Evolutionary conservation across 2,797 vertebrate species (phyloP).

Genomic region (Chaetodon trifasciatus): DNA sequence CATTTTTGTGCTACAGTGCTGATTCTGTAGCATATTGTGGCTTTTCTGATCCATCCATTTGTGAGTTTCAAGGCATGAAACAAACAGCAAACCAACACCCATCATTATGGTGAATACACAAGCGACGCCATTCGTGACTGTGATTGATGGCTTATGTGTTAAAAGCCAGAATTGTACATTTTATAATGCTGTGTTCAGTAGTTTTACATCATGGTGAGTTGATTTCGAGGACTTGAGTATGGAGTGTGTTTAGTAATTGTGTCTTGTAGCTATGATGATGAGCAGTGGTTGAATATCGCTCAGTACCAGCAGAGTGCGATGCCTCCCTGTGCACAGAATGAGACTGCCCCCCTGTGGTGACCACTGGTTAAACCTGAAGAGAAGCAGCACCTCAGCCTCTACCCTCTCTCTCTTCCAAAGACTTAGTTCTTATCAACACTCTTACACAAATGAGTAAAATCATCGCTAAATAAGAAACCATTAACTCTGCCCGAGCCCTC

Average conservation of each 20-base stretch:
- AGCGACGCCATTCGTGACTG: too few relatives aligned
- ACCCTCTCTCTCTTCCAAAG: neutral
- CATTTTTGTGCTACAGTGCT: neutral
- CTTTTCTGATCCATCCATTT: neutral
- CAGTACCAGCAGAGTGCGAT: neutral
- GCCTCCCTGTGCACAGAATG: conserved; percentile 1
- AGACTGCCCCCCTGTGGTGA: conserved; percentile 71
- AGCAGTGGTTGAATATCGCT: neutral
- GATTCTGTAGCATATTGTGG: neutral
- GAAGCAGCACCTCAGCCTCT: neutral
- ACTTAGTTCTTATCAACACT: neutral
- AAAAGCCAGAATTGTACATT: too few relatives aligned
- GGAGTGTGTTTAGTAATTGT: too few relatives aligned
- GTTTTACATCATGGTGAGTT: too few relatives aligned
- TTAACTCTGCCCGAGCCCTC: neutral
- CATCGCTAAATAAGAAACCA: neutral
- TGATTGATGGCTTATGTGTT: too few relatives aligned
- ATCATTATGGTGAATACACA: too few relatives aligned
- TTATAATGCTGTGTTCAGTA: too few relatives aligned
- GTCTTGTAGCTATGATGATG: neutral
- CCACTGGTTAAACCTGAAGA: neutral
- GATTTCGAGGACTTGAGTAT: too few relatives aligned
- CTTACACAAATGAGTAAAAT: fast-evolving
- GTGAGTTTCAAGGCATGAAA: neutral
- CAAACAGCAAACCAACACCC: neutral